Base-by-base conservation (phyloP, 2,797 vertebrate species). In the Propithecus deckenii region DNA sequence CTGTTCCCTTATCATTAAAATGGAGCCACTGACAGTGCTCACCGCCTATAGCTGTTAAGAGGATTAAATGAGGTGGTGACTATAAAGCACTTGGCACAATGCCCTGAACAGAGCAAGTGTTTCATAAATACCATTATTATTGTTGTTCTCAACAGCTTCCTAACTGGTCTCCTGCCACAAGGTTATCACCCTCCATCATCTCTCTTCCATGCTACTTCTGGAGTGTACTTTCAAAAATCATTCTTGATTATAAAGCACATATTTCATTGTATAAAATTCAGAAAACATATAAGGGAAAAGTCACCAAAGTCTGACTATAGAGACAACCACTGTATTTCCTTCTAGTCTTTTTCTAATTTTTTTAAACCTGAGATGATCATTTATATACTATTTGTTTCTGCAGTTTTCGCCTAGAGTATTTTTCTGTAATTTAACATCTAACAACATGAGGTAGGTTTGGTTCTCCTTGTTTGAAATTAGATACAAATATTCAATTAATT, bases 231-330 rank as follows among this genome's bases (percentile, higher is more conserved):
- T 86, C 28, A 83, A 80, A 96, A 89, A 38, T 75, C 32, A 38
- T 38, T 72, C 28, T 92, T 71, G 57, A 75, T 71, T 46, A 76
- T 78, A 71, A 92, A 80, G 76, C 32, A 87, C 20, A 30, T 12
- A 75, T 89, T 83, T 95, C 30, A 75, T 63, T 22, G 78, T 7
- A 81, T 43, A 86, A 93, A 89, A 81, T 5, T 72, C 69, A 93
- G 89, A 76, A 93, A 85, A 80, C 72, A 32, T 18, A n/a, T 48
- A 38, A 80, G 15, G 25, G 20, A 65, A 69, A 69, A 72, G 88
- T 69, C 28, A 80, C 46, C 35, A 52, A 38, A 79, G 61, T 52
- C 41, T 71, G 50, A 67, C 35, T 48, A 74, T 0, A 85, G 59
- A 75, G 59, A 91, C 17, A 71, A 69, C 30, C 41, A 71, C 52